A percentile compares a stretch with the other conserved stretches of the same genome.
Conservation (phyloP, 2,888 invertebrate species). For the Dryobota labecula region DNA sequence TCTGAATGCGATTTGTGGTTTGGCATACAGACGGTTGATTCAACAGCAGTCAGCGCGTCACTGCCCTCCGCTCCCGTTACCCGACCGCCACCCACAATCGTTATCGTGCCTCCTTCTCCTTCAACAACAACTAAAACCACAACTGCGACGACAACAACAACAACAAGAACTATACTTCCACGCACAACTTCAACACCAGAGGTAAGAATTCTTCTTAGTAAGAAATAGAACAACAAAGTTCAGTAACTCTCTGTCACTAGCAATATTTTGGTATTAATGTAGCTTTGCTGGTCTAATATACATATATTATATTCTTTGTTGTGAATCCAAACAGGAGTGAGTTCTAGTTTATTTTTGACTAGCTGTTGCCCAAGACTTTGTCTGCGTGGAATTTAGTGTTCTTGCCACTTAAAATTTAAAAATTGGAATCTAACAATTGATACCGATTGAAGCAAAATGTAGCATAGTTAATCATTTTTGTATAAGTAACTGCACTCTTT, state of each 20-base stretch:
- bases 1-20: background rate
- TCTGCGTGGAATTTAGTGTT: too few species aligned
- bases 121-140: background rate
- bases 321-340: background rate
- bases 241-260: background rate
- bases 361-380: too few species aligned
- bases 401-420: too few species aligned
- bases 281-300: background rate
- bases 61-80: background rate
- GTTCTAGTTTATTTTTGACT: background rate
- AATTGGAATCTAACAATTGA: too few species aligned
- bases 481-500: too few species aligned
- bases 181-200: background rate
- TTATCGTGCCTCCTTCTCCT: too few species aligned
- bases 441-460: too few species aligned
- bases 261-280: background rate
- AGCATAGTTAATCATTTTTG: too few species aligned
- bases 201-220: slow-evolving; percentile 16
- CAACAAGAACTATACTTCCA: background rate
- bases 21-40: background rate
- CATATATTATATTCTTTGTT: background rate
- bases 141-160: background rate
- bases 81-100: background rate
- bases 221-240: background rate
- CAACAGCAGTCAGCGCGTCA: background rate